Evolutionary conservation across 2,888 invertebrate species (phyloP).

Genomic region (Monoplex corrugatus): DNA sequence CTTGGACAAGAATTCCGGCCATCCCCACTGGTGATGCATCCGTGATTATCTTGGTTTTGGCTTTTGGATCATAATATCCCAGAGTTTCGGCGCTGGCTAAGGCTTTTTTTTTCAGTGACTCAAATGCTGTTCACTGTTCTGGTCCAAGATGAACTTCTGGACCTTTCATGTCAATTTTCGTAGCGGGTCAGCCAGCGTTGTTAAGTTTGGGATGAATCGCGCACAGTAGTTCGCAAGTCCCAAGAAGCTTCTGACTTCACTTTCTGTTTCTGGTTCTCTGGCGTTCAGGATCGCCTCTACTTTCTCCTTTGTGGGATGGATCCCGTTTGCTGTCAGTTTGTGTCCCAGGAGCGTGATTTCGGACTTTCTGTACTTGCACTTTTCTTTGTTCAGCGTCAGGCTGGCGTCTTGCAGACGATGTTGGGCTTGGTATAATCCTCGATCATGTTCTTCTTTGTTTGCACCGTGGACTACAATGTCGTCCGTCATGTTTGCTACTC

Average conservation of each 20-base stretch:
- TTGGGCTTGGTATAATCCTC: slow-evolving; percentile 52
- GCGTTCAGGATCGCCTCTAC: slow-evolving; percentile 46
- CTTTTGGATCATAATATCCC: no score
- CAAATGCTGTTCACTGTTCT: no score
- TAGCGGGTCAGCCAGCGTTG: no score
- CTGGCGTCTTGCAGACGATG: slow-evolving; percentile 54
- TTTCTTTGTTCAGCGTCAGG: slow-evolving; percentile 59
- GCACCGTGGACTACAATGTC: slow-evolving; percentile 61
- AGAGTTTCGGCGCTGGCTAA: no score
- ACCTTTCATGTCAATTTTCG: no score
- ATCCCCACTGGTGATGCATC: no score
- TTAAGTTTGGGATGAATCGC: not conserved
- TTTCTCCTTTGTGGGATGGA: slow-evolving; percentile 46
- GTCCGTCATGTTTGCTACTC: slow-evolving; percentile 52
- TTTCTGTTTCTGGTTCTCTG: slow-evolving; percentile 41
- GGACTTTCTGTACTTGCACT: slow-evolving; percentile 60
- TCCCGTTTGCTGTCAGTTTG: slow-evolving; percentile 42
- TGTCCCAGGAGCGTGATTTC: slow-evolving; percentile 54
- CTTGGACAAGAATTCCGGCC: not conserved
- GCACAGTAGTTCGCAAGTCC: slow-evolving; percentile 12
- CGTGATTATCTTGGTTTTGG: no score
- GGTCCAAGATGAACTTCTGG: no score
- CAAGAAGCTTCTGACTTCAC: not conserved
- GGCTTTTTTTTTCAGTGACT: no score
- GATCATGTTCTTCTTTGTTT: slow-evolving; percentile 55